phyloP scores from a whole-genome alignment of 2,888 invertebrate species.

The Zygothrica quintamaculata region DNA sequence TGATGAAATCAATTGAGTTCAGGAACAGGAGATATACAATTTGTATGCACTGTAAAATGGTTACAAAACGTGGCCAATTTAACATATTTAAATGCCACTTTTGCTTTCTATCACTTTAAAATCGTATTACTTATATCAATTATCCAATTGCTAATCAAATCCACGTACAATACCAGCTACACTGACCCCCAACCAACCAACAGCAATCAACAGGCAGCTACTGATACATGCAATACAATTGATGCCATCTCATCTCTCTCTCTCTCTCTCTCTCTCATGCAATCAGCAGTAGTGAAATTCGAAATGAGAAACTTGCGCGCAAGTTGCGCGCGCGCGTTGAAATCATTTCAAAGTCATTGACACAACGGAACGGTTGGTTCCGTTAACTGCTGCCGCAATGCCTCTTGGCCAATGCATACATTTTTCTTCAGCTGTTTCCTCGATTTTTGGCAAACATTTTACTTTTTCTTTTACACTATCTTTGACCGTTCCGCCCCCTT shows the following conservation, averaged over 20 bases:
- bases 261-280: too few species aligned
- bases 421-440: conserved; percentile 32
- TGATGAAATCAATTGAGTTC: background rate
- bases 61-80: background rate
- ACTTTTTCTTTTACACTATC: conserved; percentile 69
- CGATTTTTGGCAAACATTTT: conserved; percentile 70
- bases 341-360: conserved; percentile 78
- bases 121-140: conserved; percentile 68
- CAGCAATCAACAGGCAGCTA: too few species aligned
- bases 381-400: conserved; percentile 40
- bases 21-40: background rate
- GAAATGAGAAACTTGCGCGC: conserved; percentile 72
- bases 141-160: conserved; percentile 77
- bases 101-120: conserved; percentile 52
- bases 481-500: conserved; percentile 22
- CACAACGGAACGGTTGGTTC: conserved; percentile 50
- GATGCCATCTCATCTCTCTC: conserved; percentile 9
- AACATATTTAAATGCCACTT: conserved; percentile 11
- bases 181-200: conserved; percentile 52
- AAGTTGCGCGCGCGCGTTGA: conserved; percentile 50
- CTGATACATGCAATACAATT: background rate
- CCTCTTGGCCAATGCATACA: conserved; percentile 33
- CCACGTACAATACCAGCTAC: conserved; percentile 60
- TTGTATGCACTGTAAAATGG: background rate
- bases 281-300: conserved; percentile 61